phyloP scores from a whole-genome alignment of 2,888 invertebrate genomes.

The Chaetogeoica ovagalla region DNA sequence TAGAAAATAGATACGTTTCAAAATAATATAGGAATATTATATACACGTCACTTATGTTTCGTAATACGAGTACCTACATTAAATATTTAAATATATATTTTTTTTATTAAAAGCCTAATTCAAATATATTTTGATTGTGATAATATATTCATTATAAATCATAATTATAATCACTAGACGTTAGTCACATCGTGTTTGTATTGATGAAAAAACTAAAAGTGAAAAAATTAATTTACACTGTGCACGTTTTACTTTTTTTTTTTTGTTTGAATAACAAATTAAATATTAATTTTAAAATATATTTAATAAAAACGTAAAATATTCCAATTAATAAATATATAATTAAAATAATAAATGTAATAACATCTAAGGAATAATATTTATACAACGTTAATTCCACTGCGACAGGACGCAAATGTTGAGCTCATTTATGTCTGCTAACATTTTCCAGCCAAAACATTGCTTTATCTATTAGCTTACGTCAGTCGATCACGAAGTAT shows the following conservation, averaged over 20 bases:
- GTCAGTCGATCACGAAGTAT: conserved; percentile 1
- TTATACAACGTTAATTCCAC: conserved; percentile 16
- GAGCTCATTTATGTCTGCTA: conserved; percentile 13
- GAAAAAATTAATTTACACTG: too few relatives aligned
- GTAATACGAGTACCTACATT: too few relatives aligned
- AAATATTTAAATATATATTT: too few relatives aligned
- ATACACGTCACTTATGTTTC: too few relatives aligned
- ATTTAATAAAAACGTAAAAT: background rate
- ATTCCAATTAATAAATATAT: background rate
- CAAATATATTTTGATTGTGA: too few relatives aligned
- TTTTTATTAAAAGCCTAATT: too few relatives aligned
- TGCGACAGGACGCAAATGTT: conserved; percentile 4
- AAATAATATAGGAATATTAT: too few relatives aligned
- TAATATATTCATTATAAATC: too few relatives aligned
- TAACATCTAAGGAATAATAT: conserved; percentile 19
- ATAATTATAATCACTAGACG: too few relatives aligned
- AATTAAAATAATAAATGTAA: background rate
- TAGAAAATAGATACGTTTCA: too few relatives aligned
- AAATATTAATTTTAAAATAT: background rate
- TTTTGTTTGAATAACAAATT: background rate
- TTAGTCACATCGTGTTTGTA: too few relatives aligned
- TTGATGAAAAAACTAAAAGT: too few relatives aligned
- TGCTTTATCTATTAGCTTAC: background rate
- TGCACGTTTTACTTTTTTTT: background rate
- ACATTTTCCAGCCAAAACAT: conserved; percentile 22